These are phyloP conservation scores for Sitobion miscanthi DNA, from an alignment of 1,140 invertebrate genomes.

Conservation along the genomic window DNA sequence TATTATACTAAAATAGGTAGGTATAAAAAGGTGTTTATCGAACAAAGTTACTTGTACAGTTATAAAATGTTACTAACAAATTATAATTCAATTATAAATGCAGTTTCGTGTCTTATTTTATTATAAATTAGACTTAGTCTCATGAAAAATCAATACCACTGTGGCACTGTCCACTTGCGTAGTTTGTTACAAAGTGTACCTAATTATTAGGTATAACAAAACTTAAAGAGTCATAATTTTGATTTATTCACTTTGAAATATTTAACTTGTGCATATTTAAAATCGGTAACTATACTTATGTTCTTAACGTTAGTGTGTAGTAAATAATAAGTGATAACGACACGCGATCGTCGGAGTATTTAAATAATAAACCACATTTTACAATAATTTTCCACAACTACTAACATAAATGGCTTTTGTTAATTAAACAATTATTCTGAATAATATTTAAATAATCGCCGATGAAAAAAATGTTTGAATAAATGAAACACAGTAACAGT, in stretches of 20 bases:
- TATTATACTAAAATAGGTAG: neutral
- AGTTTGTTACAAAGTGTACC: neutral
- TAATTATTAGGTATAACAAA: neutral
- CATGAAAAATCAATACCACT: neutral
- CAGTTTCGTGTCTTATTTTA: neutral
- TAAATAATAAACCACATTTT: neutral
- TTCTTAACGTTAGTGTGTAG: neutral
- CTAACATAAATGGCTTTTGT: neutral
- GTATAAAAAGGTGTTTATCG: neutral
- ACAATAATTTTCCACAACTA: neutral
- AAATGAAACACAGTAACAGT: neutral
- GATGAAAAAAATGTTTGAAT: neutral
- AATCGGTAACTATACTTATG: neutral
- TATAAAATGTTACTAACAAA: neutral
- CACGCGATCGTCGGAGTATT: neutral
- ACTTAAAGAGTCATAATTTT: neutral
- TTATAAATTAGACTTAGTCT: neutral
- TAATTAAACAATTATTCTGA: neutral
- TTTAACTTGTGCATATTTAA: neutral
- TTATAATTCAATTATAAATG: neutral
- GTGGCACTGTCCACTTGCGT: neutral
- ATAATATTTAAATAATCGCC: neutral
- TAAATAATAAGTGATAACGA: conserved; percentile 6
- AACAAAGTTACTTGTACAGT: neutral
- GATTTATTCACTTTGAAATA: conserved; percentile 9